Evolutionary conservation across 2,888 invertebrate genomes (phyloP), one percentile per base, ranked within the genome.

Genomic region (Himalopsyche kuldschensis): DNA sequence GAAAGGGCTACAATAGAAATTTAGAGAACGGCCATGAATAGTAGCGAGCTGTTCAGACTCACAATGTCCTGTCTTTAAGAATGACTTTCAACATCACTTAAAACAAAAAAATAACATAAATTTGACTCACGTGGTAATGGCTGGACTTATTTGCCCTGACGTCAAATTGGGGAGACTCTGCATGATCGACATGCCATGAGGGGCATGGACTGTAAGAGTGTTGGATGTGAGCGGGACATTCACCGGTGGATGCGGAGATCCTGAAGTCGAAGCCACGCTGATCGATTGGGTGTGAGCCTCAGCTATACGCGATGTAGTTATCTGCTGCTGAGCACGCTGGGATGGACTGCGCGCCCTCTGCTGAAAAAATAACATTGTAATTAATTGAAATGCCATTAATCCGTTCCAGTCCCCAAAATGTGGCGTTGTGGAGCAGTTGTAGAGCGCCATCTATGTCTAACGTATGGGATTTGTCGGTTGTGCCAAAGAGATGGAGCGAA

Each of bases 151-250:
- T 63, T 78, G 76, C 30, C 78, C 69, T 6, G 87, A 27, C 86
- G 93, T 92, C 81, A 97, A 91, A 89, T 97, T 96, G 3, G 97
- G 97, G 87, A 97, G 90, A 88, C 96, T 96, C 89, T 96, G 96
- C 41, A 96, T 95, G 79, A 96, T 90, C 82, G 93, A 92, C 87
- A 93, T 88, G 10, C 55, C 55, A 92, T 90, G 90, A 32, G 93
- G 90, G 4, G 95, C 94, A 88, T 96, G 95, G 84, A 97, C 96
- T 78, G 94, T 94, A 86, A 97, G 90, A 0, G 95, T 95, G 88
- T 95, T 95, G 41, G 95, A 94, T 47, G 95, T 94, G 86, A 91
- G 90, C 82, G 91, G 90, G 87, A 31, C 90, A 89, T 86, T 90
- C 89, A 85, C 90, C 89, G 84, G 85, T 20, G 84, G 63, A 85